phyloP scores from a whole-genome alignment of 1,140 invertebrate species.

The Metaphire vulgaris region DNA sequence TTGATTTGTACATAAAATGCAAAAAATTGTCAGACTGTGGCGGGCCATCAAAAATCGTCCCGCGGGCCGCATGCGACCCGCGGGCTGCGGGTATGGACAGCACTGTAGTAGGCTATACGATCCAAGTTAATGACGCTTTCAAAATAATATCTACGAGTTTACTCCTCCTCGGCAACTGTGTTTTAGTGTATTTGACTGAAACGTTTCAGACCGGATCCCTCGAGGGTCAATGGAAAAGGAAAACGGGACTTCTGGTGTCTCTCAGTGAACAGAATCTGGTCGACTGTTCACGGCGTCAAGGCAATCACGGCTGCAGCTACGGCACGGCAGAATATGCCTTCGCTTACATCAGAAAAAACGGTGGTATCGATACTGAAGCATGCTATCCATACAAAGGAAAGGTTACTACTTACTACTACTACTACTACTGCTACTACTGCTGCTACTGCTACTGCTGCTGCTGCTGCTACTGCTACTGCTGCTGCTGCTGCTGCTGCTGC shows the following conservation, averaged over 20 bases:
- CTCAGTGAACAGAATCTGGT: too few species aligned
- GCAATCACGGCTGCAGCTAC: slow-evolving; percentile 21
- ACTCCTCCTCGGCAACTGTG: not conserved
- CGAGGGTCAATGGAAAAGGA: not conserved
- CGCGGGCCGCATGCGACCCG: too few species aligned
- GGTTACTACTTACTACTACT: too few species aligned
- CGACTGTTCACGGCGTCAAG: slow-evolving; percentile 69
- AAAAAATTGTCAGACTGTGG: too few species aligned
- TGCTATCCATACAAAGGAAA: too few species aligned
- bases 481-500: slow-evolving; percentile 9
- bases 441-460: slow-evolving; percentile 9
- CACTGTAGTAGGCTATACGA: too few species aligned
- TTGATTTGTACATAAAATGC: too few species aligned
- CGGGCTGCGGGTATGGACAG: too few species aligned
- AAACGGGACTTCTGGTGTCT: slow-evolving; percentile 59
- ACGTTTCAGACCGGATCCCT: not conserved
- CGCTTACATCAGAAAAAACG: slow-evolving; percentile 11
- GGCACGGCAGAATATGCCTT: not conserved
- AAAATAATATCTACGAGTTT: not conserved
- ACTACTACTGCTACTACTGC: slow-evolving; percentile 9
- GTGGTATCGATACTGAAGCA: slow-evolving; percentile 29
- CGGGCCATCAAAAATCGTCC: too few species aligned
- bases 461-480: slow-evolving; percentile 9
- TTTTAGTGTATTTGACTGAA: not conserved
- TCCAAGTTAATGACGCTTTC: too few species aligned